These are phyloP conservation scores for Premnoplex brunnescens DNA, from an alignment of 2,797 vertebrate genomes.

Conservation along the genomic window DNA sequence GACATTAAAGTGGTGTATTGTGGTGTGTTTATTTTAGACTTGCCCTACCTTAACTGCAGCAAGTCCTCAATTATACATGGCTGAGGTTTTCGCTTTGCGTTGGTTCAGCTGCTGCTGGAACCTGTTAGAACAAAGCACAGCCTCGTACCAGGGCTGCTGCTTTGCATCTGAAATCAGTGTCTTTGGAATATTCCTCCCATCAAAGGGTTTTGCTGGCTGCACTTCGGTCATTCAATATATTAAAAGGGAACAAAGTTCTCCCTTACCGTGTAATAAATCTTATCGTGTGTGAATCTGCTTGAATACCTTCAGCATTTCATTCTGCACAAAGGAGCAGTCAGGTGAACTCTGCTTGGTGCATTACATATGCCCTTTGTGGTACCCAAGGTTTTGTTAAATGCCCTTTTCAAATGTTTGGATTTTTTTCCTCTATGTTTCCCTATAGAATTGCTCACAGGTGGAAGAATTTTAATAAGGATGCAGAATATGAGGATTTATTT, in stretches of 20 bases:
- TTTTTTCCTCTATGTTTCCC: background rate
- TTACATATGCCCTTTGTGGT: background rate
- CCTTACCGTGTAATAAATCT: background rate
- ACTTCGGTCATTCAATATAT: constrained; percentile 17
- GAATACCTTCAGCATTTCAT: background rate
- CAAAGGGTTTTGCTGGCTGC: background rate
- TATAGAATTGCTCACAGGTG: background rate
- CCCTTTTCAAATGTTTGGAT: background rate
- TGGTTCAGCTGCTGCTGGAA: constrained; percentile 22
- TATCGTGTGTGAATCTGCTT: background rate
- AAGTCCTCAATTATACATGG: constrained; percentile 35
- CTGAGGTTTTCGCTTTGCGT: constrained; percentile 12
- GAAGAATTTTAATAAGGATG: background rate
- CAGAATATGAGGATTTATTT: background rate
- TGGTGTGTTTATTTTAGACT: constrained; percentile 60
- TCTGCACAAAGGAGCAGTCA: background rate
- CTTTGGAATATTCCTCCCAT: constrained; percentile 30
- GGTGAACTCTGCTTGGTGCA: background rate
- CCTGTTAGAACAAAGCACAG: constrained; percentile 37
- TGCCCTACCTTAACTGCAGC: constrained; percentile 35
- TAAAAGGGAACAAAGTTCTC: constrained; percentile 39
- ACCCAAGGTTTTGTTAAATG: background rate
- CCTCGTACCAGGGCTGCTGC: background rate
- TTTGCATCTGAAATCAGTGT: constrained; percentile 24
- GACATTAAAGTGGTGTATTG: constrained; percentile 21